Percentiles rank a stretch among this genome's conserved stretches.
phyloP scores from a whole-genome alignment of 92 coral and sea anemone species.

The Micromussa lordhowensis region DNA sequence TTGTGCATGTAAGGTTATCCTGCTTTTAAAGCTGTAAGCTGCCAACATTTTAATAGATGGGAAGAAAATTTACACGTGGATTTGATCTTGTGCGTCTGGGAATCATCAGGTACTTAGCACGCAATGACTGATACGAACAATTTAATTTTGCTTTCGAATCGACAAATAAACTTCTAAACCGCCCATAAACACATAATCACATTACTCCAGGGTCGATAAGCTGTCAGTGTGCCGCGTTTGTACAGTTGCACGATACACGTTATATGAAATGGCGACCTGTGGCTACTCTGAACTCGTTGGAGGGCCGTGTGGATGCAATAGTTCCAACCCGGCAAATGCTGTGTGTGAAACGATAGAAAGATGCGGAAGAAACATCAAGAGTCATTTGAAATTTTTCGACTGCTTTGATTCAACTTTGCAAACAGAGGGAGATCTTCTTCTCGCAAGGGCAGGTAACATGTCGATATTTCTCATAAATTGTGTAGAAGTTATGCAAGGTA shows the following conservation, averaged over 20 bases:
- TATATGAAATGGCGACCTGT: constrained; percentile 27
- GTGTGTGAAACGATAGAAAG: constrained; percentile 13
- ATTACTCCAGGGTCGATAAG: not conserved
- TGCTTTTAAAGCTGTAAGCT: no score
- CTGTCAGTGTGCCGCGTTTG: not conserved
- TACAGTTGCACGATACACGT: not conserved
- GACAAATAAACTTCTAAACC: not conserved
- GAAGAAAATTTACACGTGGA: not conserved
- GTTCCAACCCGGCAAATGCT: constrained; percentile 25
- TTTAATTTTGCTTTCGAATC: not conserved
- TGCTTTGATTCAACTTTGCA: constrained; percentile 26
- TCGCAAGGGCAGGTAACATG: constrained; percentile 48
- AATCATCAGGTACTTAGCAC: constrained; percentile 4
- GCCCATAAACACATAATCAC: not conserved
- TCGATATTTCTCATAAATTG: no score
- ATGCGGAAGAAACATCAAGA: constrained; percentile 23
- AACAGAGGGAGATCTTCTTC: constrained; percentile 33
- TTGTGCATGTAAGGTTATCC: no score
- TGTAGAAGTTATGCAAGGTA: no score
- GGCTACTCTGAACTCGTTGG: constrained; percentile 17
- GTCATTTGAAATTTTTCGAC: no score
- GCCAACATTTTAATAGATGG: no score
- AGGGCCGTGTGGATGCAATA: constrained; percentile 37
- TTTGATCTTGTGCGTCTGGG: no score
- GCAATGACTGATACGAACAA: not conserved